A percentile compares a stretch with the other conserved stretches of the same genome.
Evolutionary conservation across 64 coral and sea anemone species (phyloP).

Genomic region (Montipora capricornis): DNA sequence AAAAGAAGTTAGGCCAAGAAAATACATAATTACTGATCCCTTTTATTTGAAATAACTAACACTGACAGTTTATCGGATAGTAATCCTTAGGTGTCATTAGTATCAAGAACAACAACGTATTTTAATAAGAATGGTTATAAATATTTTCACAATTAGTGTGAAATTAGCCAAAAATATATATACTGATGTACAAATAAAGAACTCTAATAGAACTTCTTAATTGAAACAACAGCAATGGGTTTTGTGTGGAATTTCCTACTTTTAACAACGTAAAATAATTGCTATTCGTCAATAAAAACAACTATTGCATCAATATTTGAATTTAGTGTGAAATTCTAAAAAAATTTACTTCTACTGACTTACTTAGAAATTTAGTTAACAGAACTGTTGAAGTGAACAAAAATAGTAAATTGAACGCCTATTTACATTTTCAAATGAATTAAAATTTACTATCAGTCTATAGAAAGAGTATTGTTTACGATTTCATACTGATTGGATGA

Average conservation of each 20-base stretch:
- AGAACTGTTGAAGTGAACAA: conserved; percentile 2
- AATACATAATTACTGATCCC: neutral
- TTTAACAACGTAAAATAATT: neutral
- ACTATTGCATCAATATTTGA: neutral
- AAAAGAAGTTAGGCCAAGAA: neutral
- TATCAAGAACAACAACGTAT: conserved; percentile 1
- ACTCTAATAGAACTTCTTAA: neutral
- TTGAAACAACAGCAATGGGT: neutral
- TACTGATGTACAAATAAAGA: neutral
- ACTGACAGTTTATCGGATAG: neutral
- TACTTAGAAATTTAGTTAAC: no score
- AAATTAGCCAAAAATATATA: neutral
- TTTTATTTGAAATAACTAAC: neutral
- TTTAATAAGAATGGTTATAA: conserved; percentile 13
- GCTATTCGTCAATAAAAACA: neutral
- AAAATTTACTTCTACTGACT: no score
- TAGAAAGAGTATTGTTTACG: conserved; percentile 19
- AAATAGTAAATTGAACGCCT: conserved; percentile 3
- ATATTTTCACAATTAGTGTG: neutral
- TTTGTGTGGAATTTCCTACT: conserved; percentile 4
- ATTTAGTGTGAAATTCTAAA: no score
- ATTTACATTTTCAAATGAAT: conserved; percentile 27
- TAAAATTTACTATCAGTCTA: neutral
- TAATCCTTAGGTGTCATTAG: neutral
- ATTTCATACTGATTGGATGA: conserved; percentile 27